phyloP scores from a whole-genome alignment of 2,113 vertebrate genomes.

The Hemibagrus wyckioides region DNA sequence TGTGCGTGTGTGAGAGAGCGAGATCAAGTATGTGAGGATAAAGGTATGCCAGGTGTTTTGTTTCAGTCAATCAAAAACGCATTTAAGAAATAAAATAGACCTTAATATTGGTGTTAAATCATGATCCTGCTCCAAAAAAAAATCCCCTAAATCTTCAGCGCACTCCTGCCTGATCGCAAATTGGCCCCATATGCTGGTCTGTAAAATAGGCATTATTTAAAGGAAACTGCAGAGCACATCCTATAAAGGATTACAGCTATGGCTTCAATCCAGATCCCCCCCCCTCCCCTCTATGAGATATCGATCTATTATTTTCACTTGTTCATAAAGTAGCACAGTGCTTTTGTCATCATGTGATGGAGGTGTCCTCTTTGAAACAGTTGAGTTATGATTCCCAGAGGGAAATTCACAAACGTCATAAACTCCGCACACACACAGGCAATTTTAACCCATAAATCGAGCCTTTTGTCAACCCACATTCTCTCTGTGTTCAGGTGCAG shows the following conservation, averaged over 20 bases:
- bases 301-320: not conserved
- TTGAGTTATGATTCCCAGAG: slow-evolving; percentile 17
- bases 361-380: not conserved
- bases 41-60: slow-evolving; percentile 1
- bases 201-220: slow-evolving; percentile 22
- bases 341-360: not conserved
- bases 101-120: slow-evolving; percentile 13
- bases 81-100: not conserved
- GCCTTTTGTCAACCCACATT: slow-evolving; percentile 1
- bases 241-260: slow-evolving; percentile 24
- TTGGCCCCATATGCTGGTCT: not conserved
- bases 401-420: not conserved
- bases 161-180: slow-evolving; percentile 3
- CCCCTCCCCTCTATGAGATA: not conserved
- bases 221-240: slow-evolving; percentile 22
- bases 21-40: slow-evolving; percentile 8
- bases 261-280: not conserved
- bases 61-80: slow-evolving; percentile 28
- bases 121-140: slow-evolving; percentile 11
- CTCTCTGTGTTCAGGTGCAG: slow-evolving; percentile 27
- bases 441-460: slow-evolving; percentile 16
- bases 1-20: not conserved
- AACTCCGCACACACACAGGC: not conserved
- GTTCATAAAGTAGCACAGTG: not conserved
- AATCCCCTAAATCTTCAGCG: slow-evolving; percentile 11